A percentile compares a stretch with the other conserved stretches of the same genome.
phyloP scores from a whole-genome alignment of 2,888 invertebrate species.

The Plagodis dolabraria region DNA sequence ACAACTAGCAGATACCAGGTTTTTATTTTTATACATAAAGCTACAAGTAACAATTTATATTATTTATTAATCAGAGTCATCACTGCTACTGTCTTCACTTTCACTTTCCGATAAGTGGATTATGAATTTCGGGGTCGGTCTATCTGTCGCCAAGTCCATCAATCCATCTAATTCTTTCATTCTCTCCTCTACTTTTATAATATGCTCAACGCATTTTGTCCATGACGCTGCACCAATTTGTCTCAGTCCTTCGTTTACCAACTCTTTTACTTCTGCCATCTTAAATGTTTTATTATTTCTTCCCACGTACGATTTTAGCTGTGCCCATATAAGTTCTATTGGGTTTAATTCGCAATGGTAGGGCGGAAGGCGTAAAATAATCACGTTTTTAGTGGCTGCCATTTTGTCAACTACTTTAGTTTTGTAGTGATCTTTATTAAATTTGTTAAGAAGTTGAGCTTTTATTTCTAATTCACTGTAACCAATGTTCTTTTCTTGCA shows the following conservation, averaged over 20 bases:
- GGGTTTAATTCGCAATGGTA: constrained; percentile 1
- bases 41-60: no score
- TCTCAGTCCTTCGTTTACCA: neutral
- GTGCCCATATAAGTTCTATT: neutral
- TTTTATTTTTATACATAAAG: no score
- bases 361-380: neutral
- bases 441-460: neutral
- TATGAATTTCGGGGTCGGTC: no score
- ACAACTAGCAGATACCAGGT: no score
- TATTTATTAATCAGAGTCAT: no score
- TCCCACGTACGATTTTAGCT: neutral
- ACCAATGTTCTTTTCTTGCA: neutral
- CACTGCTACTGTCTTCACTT: no score
- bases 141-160: no score
- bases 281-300: neutral
- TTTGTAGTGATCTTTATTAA: neutral
- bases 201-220: neutral
- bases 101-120: no score
- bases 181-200: neutral
- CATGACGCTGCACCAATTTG: neutral
- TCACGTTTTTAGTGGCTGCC: neutral
- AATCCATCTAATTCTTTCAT: neutral
- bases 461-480: neutral
- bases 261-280: constrained; percentile 1
- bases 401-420: neutral